Conservation (phyloP, 2,797 vertebrate genomes). For the Ctenopoma multispine region DNA sequence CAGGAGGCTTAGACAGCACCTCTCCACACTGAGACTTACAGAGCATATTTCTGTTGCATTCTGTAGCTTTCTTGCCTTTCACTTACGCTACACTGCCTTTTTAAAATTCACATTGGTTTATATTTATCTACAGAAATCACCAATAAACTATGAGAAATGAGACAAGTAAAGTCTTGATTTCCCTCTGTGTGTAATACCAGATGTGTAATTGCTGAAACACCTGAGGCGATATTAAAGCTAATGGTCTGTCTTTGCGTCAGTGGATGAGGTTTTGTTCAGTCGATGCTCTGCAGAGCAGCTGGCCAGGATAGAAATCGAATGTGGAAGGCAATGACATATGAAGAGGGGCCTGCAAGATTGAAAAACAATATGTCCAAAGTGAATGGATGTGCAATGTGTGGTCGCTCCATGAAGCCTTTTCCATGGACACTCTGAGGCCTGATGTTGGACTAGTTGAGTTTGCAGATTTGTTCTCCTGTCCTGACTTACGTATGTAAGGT, state of each 20-base stretch:
- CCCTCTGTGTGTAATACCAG: neutral
- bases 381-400: constrained; percentile 65
- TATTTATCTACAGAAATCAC: neutral
- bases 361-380: constrained; percentile 61
- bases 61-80: too few relatives aligned
- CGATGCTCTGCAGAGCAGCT: constrained; percentile 45
- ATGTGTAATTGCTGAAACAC: constrained; percentile 16
- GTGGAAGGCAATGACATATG: constrained; percentile 50
- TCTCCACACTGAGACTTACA: too few relatives aligned
- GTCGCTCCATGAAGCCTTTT: constrained; percentile 49
- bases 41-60: too few relatives aligned
- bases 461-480: constrained; percentile 66
- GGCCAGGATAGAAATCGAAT: constrained; percentile 46
- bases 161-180: neutral
- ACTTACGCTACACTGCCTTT: too few relatives aligned
- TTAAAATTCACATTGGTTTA: too few relatives aligned
- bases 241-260: constrained; percentile 31
- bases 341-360: constrained; percentile 53
- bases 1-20: too few relatives aligned
- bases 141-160: neutral
- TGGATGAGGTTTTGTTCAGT: constrained; percentile 34
- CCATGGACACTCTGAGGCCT: constrained; percentile 56
- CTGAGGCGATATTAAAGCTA: constrained; percentile 33
- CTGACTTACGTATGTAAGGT: constrained; percentile 74
- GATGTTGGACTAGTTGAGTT: constrained; percentile 68